Evolutionary conservation across 2,888 invertebrate species (phyloP).

Genomic region (Epirrita christyi): DNA sequence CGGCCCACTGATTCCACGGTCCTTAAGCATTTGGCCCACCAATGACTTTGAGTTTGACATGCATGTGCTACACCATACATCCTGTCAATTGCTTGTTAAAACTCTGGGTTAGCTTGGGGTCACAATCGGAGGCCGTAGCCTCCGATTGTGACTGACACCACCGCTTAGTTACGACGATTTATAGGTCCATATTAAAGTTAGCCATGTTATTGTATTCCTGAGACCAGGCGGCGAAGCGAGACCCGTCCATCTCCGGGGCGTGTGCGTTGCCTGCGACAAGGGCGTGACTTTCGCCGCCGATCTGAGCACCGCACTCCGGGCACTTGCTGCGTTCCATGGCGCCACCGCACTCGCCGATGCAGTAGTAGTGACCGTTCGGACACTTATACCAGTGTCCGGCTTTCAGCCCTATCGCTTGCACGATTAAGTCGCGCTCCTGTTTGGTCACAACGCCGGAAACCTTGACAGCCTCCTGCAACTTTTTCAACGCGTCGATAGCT

Average conservation of each 20-base stretch:
- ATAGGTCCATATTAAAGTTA: constrained; percentile 50
- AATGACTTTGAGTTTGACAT: no score
- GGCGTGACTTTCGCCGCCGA: constrained; percentile 82
- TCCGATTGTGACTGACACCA: no score
- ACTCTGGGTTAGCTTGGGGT: no score
- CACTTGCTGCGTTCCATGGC: constrained; percentile 83
- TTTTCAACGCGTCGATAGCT: constrained; percentile 47
- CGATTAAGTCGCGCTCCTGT: constrained; percentile 80
- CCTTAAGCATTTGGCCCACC: no score
- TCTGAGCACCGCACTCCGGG: constrained; percentile 81
- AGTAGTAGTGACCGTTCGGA: constrained; percentile 88
- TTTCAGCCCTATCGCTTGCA: constrained; percentile 81
- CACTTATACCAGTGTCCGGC: constrained; percentile 90
- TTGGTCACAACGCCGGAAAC: constrained; percentile 47
- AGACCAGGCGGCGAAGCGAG: constrained; percentile 77
- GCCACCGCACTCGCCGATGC: constrained; percentile 88
- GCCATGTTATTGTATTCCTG: constrained; percentile 67
- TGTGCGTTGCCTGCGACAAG: constrained; percentile 69
- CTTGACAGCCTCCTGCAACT: constrained; percentile 52
- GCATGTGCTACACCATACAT: no score
- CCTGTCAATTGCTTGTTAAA: no score
- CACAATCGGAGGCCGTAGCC: no score
- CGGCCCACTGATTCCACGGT: no score
- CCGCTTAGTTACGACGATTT: constrained; percentile 1
- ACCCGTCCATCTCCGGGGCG: constrained; percentile 83